These are phyloP conservation scores for Rhea pennata DNA, from an alignment of 2,113 vertebrate species.

Conservation along the genomic window DNA sequence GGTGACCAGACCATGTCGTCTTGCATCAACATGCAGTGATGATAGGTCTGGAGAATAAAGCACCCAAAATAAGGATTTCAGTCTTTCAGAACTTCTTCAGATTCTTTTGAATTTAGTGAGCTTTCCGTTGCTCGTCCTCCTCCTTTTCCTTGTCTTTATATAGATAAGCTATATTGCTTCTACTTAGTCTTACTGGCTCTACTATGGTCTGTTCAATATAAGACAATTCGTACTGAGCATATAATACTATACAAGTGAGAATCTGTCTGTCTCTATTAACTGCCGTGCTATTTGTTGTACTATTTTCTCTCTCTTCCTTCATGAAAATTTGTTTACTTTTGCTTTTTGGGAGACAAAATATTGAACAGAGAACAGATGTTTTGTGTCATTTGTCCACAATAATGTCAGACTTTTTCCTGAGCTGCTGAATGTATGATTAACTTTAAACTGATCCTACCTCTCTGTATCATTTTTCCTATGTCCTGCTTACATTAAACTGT, in stretches of 20 bases:
- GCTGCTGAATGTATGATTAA: conserved; percentile 35
- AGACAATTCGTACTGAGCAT: neutral
- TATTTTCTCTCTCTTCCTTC: neutral
- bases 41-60: neutral
- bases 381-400: conserved; percentile 13
- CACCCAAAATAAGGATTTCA: neutral
- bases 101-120: neutral
- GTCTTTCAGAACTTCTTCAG: neutral
- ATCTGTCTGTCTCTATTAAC: neutral
- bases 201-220: neutral
- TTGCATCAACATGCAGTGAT: neutral
- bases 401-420: conserved; percentile 28
- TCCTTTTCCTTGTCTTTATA: neutral
- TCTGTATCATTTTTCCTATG: neutral
- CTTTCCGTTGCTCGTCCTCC: neutral
- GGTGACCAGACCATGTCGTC: neutral
- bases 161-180: neutral
- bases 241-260: neutral
- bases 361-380: neutral
- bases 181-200: neutral
- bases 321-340: neutral
- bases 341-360: neutral
- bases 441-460: conserved; percentile 26
- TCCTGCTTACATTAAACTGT: neutral
- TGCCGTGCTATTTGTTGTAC: neutral